Base-by-base conservation (phyloP, 92 coral and sea anemone species). In the Scolanthus callimorphus region DNA sequence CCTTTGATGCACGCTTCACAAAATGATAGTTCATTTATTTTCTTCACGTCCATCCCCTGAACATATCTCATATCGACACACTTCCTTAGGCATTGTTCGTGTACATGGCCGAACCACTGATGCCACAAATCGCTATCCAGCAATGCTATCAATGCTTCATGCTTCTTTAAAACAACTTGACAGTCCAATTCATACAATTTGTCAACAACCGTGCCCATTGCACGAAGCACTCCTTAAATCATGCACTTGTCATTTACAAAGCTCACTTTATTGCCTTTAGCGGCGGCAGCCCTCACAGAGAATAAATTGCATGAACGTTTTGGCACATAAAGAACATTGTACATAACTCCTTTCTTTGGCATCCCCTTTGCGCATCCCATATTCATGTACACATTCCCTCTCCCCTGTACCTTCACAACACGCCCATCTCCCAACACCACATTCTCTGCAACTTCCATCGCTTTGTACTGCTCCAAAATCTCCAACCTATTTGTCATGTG, bases 331-430 rank as follows among this genome's bases (percentile, higher is more conserved):
- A 79, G 62, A n/a, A 59, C 86, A 37, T 64, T 46, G 44, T 73
- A 55, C 60, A 79, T 45, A 55, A 73, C 78, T 29, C 60, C 72
- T 65, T 59, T 71, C 73, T 61, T 64, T 19, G 62, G 17, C 53
- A 55, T 52, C 25, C 62, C 46, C 47, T 17, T 58, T 50, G 50
- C 57, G 41, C 73, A 75, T 37, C 54, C 31, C 81, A 80, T 80
- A 57, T 58, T 80, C 59, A 74, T 74, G 54, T 41, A 29, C 34
- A 68, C 65, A 22, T 60, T 21, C 17, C 82, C 87, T 54, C 47
- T 61, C 55, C 78, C 82, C 63, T 65, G 69, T 15, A 78, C 82
- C 55, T 81, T 74, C 39, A 74, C 75, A 68, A 71, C 62, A 49
- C 46, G 74, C 34, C 82, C 78, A 31, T 81, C 82, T 28, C 88